Conservation (phyloP, 2,797 vertebrate species). For the Schizothorax lantsangensis region DNA sequence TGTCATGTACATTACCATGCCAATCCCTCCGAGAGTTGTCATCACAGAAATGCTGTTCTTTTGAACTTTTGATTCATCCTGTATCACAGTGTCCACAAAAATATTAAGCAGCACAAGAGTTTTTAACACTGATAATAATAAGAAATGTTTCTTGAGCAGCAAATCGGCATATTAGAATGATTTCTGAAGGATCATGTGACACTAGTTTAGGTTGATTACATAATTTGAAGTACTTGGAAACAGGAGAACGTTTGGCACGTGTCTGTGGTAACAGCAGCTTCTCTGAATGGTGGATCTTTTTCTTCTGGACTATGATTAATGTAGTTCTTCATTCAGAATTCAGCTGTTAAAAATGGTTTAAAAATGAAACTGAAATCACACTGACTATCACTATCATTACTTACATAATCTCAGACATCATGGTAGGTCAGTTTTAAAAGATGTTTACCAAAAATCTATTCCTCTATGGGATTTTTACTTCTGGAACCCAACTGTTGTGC, state of each 20-base stretch:
- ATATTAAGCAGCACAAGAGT: background rate
- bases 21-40: too few species aligned
- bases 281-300: background rate
- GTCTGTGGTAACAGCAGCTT: background rate
- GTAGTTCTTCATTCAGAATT: background rate
- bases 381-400: background rate
- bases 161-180: background rate
- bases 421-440: background rate
- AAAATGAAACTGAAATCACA: background rate
- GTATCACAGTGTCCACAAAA: background rate
- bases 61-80: background rate
- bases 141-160: background rate
- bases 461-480: background rate
- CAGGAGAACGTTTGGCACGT: background rate
- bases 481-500: background rate
- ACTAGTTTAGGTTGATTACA: background rate
- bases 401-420: background rate
- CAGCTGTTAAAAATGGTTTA: background rate
- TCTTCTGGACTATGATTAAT: background rate
- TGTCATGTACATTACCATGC: too few species aligned
- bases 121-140: background rate
- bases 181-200: background rate
- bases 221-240: background rate
- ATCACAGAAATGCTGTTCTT: background rate
- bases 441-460: background rate